phyloP scores from a whole-genome alignment of 2,113 vertebrate species.

The Lichenostomus cassidix region DNA sequence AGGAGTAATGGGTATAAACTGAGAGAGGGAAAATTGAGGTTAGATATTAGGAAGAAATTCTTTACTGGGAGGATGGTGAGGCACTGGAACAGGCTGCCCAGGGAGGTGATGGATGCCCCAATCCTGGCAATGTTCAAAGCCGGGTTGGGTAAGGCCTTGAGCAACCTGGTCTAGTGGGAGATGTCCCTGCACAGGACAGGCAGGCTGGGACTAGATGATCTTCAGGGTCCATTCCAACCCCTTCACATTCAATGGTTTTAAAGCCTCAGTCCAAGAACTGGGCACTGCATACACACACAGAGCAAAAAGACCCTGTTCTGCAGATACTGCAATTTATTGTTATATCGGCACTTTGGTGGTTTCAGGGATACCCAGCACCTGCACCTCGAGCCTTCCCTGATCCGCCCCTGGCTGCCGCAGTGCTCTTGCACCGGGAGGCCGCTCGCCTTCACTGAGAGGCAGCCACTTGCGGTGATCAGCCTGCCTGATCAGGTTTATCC shows the following conservation, averaged over 20 bases:
- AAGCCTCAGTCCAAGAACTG: neutral
- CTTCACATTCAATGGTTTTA: neutral
- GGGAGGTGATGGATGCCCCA: neutral
- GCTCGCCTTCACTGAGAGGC: rapidly evolving
- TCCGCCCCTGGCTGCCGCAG: rapidly evolving
- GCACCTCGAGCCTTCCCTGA: rapidly evolving
- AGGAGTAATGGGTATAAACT: neutral
- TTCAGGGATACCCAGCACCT: neutral
- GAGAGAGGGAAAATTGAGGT: neutral
- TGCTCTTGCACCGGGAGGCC: rapidly evolving
- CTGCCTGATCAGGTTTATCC: too few relatives aligned
- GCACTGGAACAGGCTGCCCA: neutral
- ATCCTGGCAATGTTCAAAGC: neutral
- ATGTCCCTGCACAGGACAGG: rapidly evolving
- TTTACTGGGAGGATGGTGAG: neutral
- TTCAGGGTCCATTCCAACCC: neutral
- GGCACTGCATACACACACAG: rapidly evolving
- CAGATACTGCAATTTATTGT: neutral
- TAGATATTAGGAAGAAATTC: neutral
- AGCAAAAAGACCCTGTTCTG: neutral
- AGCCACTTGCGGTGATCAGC: rapidly evolving
- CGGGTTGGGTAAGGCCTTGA: neutral
- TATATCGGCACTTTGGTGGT: rapidly evolving
- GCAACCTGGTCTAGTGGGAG: neutral
- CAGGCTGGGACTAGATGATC: neutral